Evolutionary conservation across 2,888 invertebrate species (phyloP).

Genomic region (Limenitis camilla): DNA sequence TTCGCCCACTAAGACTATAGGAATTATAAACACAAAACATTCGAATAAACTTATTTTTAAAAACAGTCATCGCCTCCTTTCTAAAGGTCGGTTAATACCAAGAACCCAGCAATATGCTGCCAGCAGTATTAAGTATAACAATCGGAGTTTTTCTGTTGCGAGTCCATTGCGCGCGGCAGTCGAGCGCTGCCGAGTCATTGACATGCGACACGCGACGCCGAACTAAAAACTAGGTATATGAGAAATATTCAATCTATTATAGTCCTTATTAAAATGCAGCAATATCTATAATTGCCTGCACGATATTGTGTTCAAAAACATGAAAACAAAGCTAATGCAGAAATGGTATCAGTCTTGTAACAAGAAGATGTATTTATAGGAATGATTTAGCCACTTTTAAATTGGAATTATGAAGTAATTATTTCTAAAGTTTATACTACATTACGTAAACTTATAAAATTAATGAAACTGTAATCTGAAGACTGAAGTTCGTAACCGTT

Average conservation of each 20-base stretch:
- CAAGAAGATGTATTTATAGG: conserved; percentile 6
- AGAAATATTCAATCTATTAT: conserved; percentile 21
- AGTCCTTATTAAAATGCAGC: background rate
- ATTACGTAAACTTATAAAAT: too few species aligned
- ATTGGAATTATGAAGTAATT: background rate
- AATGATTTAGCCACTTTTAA: background rate
- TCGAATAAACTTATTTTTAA: too few species aligned
- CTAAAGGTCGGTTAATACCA: conserved; percentile 8
- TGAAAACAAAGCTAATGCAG: too few species aligned
- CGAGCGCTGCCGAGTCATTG: conserved; percentile 32
- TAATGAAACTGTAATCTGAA: too few species aligned
- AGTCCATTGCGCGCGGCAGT: conserved; percentile 27
- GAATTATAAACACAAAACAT: too few species aligned
- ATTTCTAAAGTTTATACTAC: too few species aligned
- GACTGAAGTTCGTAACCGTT: too few species aligned
- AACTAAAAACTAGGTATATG: conserved; percentile 26
- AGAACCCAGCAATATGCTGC: conserved; percentile 4
- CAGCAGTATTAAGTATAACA: conserved; percentile 24
- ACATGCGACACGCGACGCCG: conserved; percentile 33
- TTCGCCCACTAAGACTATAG: too few species aligned
- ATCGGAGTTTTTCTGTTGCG: conserved; percentile 30
- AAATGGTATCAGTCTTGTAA: conserved; percentile 6
- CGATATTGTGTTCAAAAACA: background rate
- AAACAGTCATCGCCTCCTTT: background rate
- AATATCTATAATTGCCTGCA: conserved; percentile 21